These are phyloP conservation scores for Hypotaenidia okinawae DNA, from an alignment of 2,797 vertebrate species.

Conservation along the genomic window DNA sequence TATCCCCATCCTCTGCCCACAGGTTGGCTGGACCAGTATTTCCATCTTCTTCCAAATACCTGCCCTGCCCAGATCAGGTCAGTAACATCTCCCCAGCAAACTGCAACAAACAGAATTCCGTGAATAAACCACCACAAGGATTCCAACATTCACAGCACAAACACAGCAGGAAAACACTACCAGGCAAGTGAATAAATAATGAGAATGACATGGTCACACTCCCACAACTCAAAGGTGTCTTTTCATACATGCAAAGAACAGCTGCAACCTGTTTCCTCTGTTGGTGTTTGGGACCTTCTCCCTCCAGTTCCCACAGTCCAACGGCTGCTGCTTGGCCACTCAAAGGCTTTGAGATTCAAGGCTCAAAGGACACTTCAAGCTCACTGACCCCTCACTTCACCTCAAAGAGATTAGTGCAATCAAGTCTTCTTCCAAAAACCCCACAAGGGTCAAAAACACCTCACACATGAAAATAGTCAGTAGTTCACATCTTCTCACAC, in stretches of 20 bases:
- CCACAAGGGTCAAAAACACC: background rate
- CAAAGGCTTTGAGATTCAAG: fast-evolving
- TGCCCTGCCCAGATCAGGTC: background rate
- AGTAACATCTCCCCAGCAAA: background rate
- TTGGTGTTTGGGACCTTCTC: background rate
- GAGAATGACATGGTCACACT: fast-evolving
- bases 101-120: background rate
- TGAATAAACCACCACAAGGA: background rate
- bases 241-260: background rate
- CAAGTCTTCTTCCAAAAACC: background rate
- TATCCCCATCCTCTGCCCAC: background rate
- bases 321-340: fast-evolving
- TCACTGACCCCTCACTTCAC: background rate
- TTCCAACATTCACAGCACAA: background rate
- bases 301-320: background rate
- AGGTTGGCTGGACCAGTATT: background rate
- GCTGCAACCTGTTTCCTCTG: background rate
- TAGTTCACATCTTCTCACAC: background rate
- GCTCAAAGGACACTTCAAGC: background rate
- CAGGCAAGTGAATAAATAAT: background rate
- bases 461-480: background rate
- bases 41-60: background rate
- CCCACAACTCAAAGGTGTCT: background rate
- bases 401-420: background rate
- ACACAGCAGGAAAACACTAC: fast-evolving